Base-by-base conservation (phyloP, 2,113 vertebrate species). In the Microcebus lehilahytsara region DNA sequence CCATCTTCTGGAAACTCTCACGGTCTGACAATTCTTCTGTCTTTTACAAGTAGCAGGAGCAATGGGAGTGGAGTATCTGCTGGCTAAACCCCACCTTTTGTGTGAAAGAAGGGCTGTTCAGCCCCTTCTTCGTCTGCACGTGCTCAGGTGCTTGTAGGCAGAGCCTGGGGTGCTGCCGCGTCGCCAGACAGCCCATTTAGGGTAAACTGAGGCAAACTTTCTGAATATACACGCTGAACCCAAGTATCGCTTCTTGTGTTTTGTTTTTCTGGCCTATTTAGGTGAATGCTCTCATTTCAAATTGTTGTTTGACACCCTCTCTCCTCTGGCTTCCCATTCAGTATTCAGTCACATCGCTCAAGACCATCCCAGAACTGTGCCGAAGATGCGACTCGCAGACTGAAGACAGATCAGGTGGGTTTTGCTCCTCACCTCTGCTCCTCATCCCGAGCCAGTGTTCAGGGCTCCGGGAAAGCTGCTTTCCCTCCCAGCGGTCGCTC, bases 301-400 rank as follows among this genome's bases (percentile, higher is more conserved):
- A 56, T 4, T 58, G 25, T 69, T 64, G 11, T 19, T 69, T 97
- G 16, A 96, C 20, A 27, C 1, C 0, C 53, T 98, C 97, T 98
- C 91, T 85, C 11, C 16, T 17, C 97, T 90, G 87, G 34, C 92
- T 89, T 98, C 92, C 92, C 49, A 42, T 98, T 79, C 98, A 99
- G 99, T 99, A 99, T 97, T 99, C 99, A 60, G 99, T 99, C 97
- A 99, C 99, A 19, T 99, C 99, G 72, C 98, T 99, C 97, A 99
- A 99, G 99, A 99, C 98, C 97, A 99, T 99, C 97, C 99, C 99
- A 60, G 99, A 99, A 97, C 98, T 99, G 97, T 99, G 99, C 97
- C 98, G 99, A 98, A 99, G 99, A 98, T 99, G 98, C 94, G 99
- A 99, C 95, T 98, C 99, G 0, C 99, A 98, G 93, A 99, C 98